Conservation (phyloP, 2,797 vertebrate genomes). For the Microctenopoma steveboyesi region DNA sequence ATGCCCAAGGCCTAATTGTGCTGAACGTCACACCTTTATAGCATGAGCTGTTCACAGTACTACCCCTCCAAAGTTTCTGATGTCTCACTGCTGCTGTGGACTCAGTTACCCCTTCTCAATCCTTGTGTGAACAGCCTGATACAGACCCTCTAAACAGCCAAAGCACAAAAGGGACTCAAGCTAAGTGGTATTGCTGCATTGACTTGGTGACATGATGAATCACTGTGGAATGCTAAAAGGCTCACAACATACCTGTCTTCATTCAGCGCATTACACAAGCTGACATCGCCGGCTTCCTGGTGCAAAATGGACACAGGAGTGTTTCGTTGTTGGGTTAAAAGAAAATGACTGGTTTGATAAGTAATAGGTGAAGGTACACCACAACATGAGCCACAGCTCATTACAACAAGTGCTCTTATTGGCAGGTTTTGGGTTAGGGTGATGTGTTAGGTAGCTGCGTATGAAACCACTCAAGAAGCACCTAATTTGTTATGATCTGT, state of each 20-base stretch:
- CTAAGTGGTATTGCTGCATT: slow-evolving; percentile 15
- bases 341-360: slow-evolving; percentile 8
- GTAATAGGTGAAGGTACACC: slow-evolving; percentile 19
- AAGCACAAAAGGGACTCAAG: slow-evolving; percentile 6
- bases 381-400: background rate
- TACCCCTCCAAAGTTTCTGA: background rate
- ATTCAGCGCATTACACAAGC: slow-evolving; percentile 36
- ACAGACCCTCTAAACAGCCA: slow-evolving; percentile 1
- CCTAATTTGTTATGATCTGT: too few species aligned
- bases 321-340: slow-evolving; percentile 25
- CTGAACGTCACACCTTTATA: slow-evolving; percentile 5
- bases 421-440: too few species aligned
- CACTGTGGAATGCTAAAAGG: slow-evolving; percentile 34
- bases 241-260: slow-evolving; percentile 31
- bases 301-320: slow-evolving; percentile 23
- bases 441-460: too few species aligned
- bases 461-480: too few species aligned
- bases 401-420: too few species aligned
- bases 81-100: background rate
- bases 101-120: background rate
- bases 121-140: slow-evolving; percentile 7
- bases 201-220: slow-evolving; percentile 39
- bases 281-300: slow-evolving; percentile 17
- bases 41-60: background rate
- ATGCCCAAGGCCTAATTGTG: background rate